Base-by-base conservation (phyloP, 2,888 invertebrate genomes). In the Cerastis leucographa region DNA sequence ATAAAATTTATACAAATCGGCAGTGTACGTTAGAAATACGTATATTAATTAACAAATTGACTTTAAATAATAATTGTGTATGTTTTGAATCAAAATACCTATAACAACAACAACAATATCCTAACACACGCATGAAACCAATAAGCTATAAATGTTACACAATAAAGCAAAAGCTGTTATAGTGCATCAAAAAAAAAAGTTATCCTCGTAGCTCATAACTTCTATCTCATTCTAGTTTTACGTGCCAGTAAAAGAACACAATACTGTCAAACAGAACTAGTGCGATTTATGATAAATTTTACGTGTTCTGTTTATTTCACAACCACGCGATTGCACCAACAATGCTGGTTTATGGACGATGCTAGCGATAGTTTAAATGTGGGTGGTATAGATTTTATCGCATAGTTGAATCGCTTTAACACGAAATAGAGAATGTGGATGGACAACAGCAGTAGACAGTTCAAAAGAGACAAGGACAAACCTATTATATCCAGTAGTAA, bases 311-410 rank as follows among this genome's bases (percentile, higher is more conserved):
- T 81, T 81, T 64, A 44, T 81, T 75, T 64, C 56, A 74, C 56
- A 49, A 44, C 54, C 9, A 22, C 22, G n/a, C 35, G 51, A 67
- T 49, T 74, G 61, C 65, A 81, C 25, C 62, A 14, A 81, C 81
- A 64, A 56, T 56, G 14, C 66, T 68, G 35, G 62, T 79, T 81
- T 79, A 81, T 79, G 56, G 54, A 35, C 56, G 76, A 74, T 42
- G 19, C 35, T 46, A 54, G 74, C 25, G n/a, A 49, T 44, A 64
- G 81, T 81, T 81, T 81, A 35, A 14, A 74, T 74, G 78, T 73
- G 51, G 40, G 46, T 54, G 64, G 66, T 54, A 6, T 35, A 80
- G 81, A 80, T 80, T 61, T 66, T 80, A 80, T 78, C 81, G 59
- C 14, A 6, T 61, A n/a, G 35, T 61, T 44, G 35, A 66, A 73